Evolutionary conservation across 2,113 vertebrate species (phyloP).

Genomic region (Dascyllus trimaculatus): DNA sequence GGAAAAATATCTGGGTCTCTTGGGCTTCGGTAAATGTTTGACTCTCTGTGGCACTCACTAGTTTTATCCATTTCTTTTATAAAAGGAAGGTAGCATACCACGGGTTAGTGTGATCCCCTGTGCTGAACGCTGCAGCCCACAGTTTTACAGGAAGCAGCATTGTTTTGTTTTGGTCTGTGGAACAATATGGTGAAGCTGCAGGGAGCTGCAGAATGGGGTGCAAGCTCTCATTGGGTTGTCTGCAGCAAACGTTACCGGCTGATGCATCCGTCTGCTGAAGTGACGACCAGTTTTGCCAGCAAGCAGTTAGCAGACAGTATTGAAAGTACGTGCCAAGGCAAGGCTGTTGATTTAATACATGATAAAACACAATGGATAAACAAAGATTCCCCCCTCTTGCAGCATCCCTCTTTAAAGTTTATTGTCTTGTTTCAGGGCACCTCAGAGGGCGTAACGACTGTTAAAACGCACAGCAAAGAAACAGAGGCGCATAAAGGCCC

Average conservation of each 20-base stretch:
- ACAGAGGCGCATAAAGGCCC: not conserved
- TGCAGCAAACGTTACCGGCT: not conserved
- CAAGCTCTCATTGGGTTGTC: conserved; percentile 10
- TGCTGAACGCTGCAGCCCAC: conserved; percentile 20
- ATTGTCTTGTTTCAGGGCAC: not conserved
- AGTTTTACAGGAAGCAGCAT: conserved; percentile 50
- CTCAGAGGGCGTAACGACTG: not conserved
- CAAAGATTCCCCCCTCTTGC: no score
- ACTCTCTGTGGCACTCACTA: conserved; percentile 12
- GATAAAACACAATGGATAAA: not conserved
- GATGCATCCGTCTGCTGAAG: conserved; percentile 8
- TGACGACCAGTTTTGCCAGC: not conserved
- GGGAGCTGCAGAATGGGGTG: conserved; percentile 14
- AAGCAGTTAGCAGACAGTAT: not conserved
- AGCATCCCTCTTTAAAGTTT: not conserved
- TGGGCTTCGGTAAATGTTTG: conserved; percentile 59
- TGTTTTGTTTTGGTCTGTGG: conserved; percentile 22
- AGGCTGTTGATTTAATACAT: not conserved
- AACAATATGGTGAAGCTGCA: conserved; percentile 20
- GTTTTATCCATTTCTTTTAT: not conserved
- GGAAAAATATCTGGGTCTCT: not conserved
- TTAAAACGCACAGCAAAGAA: not conserved
- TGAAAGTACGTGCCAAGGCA: not conserved
- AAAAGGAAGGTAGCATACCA: not conserved
- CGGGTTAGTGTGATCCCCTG: not conserved